Evolutionary conservation across 2,797 vertebrate genomes (phyloP).

Genomic region (Molossus molossus): DNA sequence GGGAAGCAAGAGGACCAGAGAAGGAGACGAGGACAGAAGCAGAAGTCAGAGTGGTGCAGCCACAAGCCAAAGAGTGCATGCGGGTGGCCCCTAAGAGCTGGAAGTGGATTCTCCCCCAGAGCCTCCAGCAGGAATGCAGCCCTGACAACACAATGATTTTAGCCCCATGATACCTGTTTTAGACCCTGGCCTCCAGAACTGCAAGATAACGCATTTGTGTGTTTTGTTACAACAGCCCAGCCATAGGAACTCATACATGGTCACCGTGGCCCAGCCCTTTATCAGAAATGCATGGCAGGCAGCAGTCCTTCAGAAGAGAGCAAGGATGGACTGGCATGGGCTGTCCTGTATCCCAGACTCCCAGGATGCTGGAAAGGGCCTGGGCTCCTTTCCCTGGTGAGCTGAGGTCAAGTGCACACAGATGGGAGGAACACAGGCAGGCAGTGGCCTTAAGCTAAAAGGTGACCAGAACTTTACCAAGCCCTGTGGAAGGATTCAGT

Average conservation of each 20-base stretch:
- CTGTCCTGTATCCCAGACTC: neutral
- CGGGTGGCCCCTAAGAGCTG: fast-evolving
- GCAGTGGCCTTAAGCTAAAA: neutral
- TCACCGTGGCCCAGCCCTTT: neutral
- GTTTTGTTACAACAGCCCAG: neutral
- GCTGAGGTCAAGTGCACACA: neutral
- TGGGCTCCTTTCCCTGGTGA: neutral
- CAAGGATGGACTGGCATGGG: neutral
- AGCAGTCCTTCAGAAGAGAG: neutral
- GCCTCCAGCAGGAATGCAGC: neutral
- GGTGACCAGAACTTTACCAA: neutral
- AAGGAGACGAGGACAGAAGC: neutral
- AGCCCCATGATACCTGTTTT: neutral
- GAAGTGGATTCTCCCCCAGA: fast-evolving
- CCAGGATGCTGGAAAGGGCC: neutral
- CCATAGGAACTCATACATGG: fast-evolving
- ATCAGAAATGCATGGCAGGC: neutral
- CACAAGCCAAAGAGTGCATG: neutral
- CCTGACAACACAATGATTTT: neutral
- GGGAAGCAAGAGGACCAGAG: neutral
- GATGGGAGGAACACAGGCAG: neutral
- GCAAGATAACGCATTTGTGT: neutral
- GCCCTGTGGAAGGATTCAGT: neutral
- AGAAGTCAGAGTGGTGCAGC: neutral
- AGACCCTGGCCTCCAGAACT: neutral